These are phyloP conservation scores for Poecilus cupreus DNA, from an alignment of 2,888 invertebrate genomes.

Conservation along the genomic window DNA sequence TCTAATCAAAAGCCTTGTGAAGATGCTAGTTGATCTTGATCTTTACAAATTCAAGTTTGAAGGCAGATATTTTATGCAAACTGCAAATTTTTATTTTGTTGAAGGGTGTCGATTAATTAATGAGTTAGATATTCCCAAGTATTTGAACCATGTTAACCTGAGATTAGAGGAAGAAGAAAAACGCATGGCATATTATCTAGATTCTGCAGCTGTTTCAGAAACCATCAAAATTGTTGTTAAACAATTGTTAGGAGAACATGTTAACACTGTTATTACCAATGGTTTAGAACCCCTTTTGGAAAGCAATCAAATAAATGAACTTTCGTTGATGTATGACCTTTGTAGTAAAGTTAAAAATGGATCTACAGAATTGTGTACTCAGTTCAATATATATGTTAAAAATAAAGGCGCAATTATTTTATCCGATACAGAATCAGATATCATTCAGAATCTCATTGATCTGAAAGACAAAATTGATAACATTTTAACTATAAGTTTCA, in stretches of 20 bases:
- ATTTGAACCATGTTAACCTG: constrained; percentile 92
- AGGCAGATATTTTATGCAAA: constrained; percentile 89
- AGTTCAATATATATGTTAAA: constrained; percentile 95
- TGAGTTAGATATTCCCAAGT: constrained; percentile 91
- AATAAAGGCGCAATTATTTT: constrained; percentile 95
- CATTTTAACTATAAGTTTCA: constrained; percentile 91
- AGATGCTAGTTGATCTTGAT: constrained; percentile 96
- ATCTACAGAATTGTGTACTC: constrained; percentile 85
- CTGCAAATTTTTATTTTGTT: constrained; percentile 90
- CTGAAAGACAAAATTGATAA: constrained; percentile 97
- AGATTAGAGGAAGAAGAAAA: constrained; percentile 93
- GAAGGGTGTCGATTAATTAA: constrained; percentile 93
- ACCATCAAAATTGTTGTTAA: constrained; percentile 88
- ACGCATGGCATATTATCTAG: constrained; percentile 89
- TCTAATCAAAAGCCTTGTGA: constrained; percentile 90
- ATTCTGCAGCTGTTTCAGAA: constrained; percentile 86
- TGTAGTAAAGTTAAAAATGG: constrained; percentile 92
- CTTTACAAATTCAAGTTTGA: constrained; percentile 91
- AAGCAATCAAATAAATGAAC: constrained; percentile 87
- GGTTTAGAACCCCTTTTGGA: constrained; percentile 91
- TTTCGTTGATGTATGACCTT: constrained; percentile 90
- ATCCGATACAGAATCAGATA: constrained; percentile 95
- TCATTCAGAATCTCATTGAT: constrained; percentile 95
- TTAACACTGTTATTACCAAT: constrained; percentile 89
- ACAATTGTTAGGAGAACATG: constrained; percentile 91